Base-by-base conservation (phyloP, 2,113 vertebrate species). In the Felis chaus region DNA sequence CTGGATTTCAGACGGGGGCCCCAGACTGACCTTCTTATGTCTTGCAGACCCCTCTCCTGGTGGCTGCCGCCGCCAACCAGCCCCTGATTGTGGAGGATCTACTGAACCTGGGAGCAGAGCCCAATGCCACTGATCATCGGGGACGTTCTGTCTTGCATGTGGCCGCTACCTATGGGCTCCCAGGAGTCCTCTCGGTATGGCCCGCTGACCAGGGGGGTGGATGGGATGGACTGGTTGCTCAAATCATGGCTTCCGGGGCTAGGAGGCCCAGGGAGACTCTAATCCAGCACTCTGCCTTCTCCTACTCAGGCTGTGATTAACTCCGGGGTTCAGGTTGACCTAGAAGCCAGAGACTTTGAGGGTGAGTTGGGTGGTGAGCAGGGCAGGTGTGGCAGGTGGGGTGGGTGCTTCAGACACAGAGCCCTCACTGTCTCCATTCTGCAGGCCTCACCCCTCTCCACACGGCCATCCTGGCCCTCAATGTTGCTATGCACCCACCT, bases 321-420 rank as follows among this genome's bases (percentile, higher is more conserved):
- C 0, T 98, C 96, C 39, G 98, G 99, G 31, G 96, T 98, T 50
- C 96, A 90, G 4, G 97, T 99, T 88, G 98, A 99, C 71, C 84
- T 99, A 86, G 99, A 99, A 96, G 98, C 99, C 92, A 98, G 99
- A 85, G 99, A 99, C 97, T 99, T 99, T 79, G 99, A 99, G 98
- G 99, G 99, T 99, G 97, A 91, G 97, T 36, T 71, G 50, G 16
- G 29, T 41, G 31, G 3, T 12, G 63, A 50, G 45, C 50, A 16
- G 89, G 39, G 31, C 19, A 18, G 15, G n/a, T 11, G 23, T 13
- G 74, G 61, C 73, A 33, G 83, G 74, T 10, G 3, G 55, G 86
- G 31, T 29, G 27, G 4, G 50, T 21, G 16, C 45, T 65, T 12
- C 33, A 15, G 65, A 9, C 39, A 27, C 23, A 48, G 36, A 66